A percentile compares a stretch with the other conserved stretches of the same genome.
Conservation (phyloP, 2,797 vertebrate species). For the Epinephelus coioides region DNA sequence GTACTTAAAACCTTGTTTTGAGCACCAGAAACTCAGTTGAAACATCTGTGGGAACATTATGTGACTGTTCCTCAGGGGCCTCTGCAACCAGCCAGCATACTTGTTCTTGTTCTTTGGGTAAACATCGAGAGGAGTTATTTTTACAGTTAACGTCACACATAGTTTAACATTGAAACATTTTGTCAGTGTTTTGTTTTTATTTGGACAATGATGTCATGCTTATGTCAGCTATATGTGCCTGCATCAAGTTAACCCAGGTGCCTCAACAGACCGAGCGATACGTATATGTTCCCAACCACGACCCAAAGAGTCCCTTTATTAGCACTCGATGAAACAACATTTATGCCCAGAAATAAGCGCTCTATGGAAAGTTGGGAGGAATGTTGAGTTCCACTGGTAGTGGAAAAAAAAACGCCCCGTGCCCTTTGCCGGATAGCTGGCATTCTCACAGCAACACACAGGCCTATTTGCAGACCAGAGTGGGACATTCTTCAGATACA, state of each 20-base stretch:
- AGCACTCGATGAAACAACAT: slow-evolving; percentile 43
- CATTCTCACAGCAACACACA: slow-evolving; percentile 26
- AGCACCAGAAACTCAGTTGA: not conserved
- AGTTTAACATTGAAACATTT: not conserved
- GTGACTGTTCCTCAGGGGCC: not conserved
- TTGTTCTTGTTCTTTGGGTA: slow-evolving; percentile 37
- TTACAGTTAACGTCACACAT: slow-evolving; percentile 27
- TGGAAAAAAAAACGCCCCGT: slow-evolving; percentile 44
- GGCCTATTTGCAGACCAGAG: slow-evolving; percentile 54
- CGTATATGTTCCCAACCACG: slow-evolving; percentile 10
- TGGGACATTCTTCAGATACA: slow-evolving; percentile 61
- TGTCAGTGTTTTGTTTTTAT: slow-evolving; percentile 45
- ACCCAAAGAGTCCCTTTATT: slow-evolving; percentile 36
- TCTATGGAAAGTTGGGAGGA: slow-evolving; percentile 59
- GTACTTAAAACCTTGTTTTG: not conserved
- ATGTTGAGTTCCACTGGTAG: slow-evolving; percentile 53
- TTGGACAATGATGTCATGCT: slow-evolving; percentile 55
- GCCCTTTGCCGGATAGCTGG: slow-evolving; percentile 53
- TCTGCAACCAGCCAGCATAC: slow-evolving; percentile 5
- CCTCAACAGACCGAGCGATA: not conserved
- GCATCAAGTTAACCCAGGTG: slow-evolving; percentile 42
- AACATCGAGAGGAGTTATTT: slow-evolving; percentile 51
- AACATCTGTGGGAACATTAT: not conserved
- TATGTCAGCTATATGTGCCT: not conserved
- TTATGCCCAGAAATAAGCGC: slow-evolving; percentile 35